phyloP scores from a whole-genome alignment of 1,140 invertebrate species.

The Coptotermes formosanus region DNA sequence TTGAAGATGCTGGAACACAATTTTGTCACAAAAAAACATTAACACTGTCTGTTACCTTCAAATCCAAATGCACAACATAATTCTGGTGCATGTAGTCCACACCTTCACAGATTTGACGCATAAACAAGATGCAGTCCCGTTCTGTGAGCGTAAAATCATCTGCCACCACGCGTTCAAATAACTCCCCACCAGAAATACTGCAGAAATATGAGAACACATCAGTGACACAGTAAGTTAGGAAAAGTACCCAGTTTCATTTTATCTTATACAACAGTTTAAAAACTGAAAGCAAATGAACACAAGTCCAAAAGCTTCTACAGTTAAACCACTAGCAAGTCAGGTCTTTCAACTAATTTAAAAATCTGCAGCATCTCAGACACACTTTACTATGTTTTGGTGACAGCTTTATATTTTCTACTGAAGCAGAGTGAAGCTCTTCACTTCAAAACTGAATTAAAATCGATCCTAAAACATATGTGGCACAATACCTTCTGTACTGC shows the following conservation, averaged over 20 bases:
- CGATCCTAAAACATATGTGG: no score
- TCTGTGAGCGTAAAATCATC: slow-evolving; percentile 92
- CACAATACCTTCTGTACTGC: no score
- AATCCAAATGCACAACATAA: slow-evolving; percentile 82
- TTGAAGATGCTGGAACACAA: neutral
- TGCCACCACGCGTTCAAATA: slow-evolving; percentile 88
- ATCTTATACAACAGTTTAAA: neutral
- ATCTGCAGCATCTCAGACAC: no score
- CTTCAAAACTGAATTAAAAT: no score
- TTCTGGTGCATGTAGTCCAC: slow-evolving; percentile 87
- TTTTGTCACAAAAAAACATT: neutral
- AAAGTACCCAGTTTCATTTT: no score
- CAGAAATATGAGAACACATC: slow-evolving; percentile 31
- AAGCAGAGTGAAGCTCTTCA: no score
- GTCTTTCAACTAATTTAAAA: no score
- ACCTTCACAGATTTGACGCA: slow-evolving; percentile 87
- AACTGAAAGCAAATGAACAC: neutral
- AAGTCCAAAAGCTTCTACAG: neutral
- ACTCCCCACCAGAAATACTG: slow-evolving; percentile 87
- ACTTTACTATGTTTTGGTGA: no score
- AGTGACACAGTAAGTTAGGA: neutral
- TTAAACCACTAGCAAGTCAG: no score
- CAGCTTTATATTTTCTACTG: no score
- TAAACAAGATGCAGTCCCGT: slow-evolving; percentile 85
- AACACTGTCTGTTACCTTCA: slow-evolving; percentile 61